phyloP scores from a whole-genome alignment of 1,140 invertebrate species.

The Grapholita molesta region DNA sequence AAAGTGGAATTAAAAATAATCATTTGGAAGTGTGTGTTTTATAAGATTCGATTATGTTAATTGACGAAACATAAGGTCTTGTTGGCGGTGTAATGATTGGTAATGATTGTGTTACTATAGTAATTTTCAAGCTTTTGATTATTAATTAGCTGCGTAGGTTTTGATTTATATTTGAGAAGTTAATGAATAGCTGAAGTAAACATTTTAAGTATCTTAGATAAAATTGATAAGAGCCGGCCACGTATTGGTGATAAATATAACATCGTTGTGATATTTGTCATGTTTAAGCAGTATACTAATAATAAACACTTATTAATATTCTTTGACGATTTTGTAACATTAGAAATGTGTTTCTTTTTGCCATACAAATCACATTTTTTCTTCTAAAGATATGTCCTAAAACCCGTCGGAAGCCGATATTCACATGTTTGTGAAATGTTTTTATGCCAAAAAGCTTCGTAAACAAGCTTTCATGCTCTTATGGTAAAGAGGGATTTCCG shows the following conservation, averaged over 20 bases:
- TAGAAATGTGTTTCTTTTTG: neutral
- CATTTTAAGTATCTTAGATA: neutral
- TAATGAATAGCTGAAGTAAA: neutral
- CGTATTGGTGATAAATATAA: neutral
- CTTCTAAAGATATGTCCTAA: neutral
- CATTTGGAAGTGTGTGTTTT: neutral
- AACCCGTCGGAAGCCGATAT: neutral
- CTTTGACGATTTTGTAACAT: neutral
- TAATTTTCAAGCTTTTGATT: neutral
- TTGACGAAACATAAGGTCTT: neutral
- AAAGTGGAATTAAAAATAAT: neutral
- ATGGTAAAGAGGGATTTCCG: neutral
- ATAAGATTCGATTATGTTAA: neutral
- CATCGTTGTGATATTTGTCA: neutral
- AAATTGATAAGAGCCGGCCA: neutral
- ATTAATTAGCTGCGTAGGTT: neutral
- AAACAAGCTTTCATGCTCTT: neutral
- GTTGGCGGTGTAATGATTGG: neutral
- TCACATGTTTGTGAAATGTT: neutral
- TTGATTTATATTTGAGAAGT: neutral
- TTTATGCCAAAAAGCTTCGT: constrained; percentile 1
- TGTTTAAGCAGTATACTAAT: neutral
- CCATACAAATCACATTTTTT: neutral
- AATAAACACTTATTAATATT: neutral
- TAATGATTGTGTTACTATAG: neutral